Evolutionary conservation across 2,113 vertebrate species (phyloP).

Genomic region (Cryptomyrus ogoouensis): DNA sequence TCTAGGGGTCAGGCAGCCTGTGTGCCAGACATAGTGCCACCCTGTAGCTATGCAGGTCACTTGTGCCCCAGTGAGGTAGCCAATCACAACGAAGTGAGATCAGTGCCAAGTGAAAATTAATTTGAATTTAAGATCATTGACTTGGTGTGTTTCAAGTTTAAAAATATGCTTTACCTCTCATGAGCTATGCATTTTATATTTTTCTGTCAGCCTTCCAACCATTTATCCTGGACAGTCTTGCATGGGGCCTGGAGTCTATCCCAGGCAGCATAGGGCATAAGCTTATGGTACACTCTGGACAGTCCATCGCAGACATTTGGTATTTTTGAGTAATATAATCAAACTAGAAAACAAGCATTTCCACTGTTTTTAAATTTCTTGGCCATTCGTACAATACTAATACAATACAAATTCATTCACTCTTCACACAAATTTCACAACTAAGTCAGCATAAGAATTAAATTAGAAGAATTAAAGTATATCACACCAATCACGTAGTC

Average conservation of each 20-base stretch:
- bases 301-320: background rate
- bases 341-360: background rate
- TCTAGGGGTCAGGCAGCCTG: slow-evolving; percentile 38
- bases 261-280: background rate
- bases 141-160: background rate
- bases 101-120: background rate
- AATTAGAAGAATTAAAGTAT: background rate
- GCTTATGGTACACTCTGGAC: background rate
- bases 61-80: background rate
- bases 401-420: background rate
- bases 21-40: slow-evolving; percentile 23
- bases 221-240: background rate
- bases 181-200: background rate
- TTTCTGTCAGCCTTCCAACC: background rate
- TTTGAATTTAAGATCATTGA: background rate
- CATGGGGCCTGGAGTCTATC: background rate
- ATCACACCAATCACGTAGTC: background rate
- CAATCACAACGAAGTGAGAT: background rate
- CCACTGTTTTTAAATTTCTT: background rate
- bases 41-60: background rate
- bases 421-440: background rate
- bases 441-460: background rate
- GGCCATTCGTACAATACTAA: background rate
- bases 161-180: background rate
- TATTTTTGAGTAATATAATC: background rate